phyloP scores from a whole-genome alignment of 2,113 vertebrate genomes.

The Phasianus colchicus region DNA sequence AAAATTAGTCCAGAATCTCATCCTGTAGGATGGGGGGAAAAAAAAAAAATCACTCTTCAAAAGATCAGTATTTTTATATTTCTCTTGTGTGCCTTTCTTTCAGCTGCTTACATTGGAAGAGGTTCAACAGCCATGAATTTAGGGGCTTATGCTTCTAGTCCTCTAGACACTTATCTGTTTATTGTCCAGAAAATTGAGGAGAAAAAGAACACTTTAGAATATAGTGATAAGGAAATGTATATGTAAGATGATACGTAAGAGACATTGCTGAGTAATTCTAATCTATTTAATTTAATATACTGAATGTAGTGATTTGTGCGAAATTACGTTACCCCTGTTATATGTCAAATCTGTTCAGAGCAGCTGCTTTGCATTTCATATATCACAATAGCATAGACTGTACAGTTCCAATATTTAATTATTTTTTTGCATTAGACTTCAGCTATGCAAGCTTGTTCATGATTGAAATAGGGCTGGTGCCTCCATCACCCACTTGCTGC shows the following conservation, averaged over 20 bases:
- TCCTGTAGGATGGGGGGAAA: constrained; percentile 64
- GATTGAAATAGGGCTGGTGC: not conserved
- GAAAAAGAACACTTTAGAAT: not conserved
- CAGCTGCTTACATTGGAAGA: constrained; percentile 75
- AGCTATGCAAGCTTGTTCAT: not conserved
- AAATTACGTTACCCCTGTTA: constrained; percentile 50
- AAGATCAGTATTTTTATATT: constrained; percentile 80
- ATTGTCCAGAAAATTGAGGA: constrained; percentile 45
- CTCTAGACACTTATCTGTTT: constrained; percentile 56
- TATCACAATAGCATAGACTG: constrained; percentile 5
- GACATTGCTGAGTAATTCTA: constrained; percentile 37
- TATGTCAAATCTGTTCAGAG: constrained; percentile 51
- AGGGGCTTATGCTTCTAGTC: constrained; percentile 66
- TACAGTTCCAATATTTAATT: not conserved
- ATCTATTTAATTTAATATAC: constrained; percentile 60
- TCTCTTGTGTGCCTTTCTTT: constrained; percentile 78
- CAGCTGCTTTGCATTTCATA: constrained; percentile 61
- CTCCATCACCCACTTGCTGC: not conserved
- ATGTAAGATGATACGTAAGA: constrained; percentile 42
- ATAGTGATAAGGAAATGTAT: constrained; percentile 32
- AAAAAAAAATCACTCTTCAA: constrained; percentile 66
- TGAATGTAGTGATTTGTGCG: constrained; percentile 49
- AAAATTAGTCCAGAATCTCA: constrained; percentile 79
- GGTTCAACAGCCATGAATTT: constrained; percentile 74
- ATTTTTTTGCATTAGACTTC: constrained; percentile 31